Evolutionary conservation across 2,113 vertebrate species (phyloP).

Genomic region (Vicugna pacos): DNA sequence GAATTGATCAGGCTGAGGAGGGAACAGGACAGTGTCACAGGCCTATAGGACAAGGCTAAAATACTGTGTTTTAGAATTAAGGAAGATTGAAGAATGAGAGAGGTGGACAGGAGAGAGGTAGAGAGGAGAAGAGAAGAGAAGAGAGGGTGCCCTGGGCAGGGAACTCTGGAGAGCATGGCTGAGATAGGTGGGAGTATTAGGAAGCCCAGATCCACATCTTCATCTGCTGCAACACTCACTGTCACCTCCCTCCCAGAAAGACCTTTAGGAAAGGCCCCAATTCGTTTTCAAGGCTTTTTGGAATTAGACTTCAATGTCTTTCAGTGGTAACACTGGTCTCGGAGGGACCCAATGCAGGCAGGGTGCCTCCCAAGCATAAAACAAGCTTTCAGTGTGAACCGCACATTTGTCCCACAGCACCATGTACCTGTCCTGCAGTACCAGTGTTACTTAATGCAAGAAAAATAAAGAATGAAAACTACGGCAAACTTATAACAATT

Average conservation of each 20-base stretch:
- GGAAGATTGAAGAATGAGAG: background rate
- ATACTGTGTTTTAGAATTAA: background rate
- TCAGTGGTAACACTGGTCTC: background rate
- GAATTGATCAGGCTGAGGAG: background rate
- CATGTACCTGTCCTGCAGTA: background rate
- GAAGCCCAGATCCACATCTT: background rate
- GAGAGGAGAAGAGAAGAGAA: background rate
- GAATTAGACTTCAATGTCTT: slow-evolving; percentile 3
- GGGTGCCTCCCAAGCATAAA: background rate
- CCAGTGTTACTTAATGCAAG: background rate
- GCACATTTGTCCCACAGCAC: background rate
- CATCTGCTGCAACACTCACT: background rate
- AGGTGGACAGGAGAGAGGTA: background rate
- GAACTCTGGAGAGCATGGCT: background rate
- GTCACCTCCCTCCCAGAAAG: background rate
- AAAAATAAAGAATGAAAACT: background rate
- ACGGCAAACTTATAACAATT: background rate
- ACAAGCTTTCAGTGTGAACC: background rate
- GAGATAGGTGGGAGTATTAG: background rate
- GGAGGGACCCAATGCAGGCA: background rate
- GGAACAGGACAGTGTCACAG: background rate
- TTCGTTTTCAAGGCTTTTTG: background rate
- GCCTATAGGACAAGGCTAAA: background rate
- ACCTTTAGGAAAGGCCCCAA: background rate
- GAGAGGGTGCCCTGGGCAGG: background rate